Percentiles rank a stretch among this genome's conserved stretches.
Evolutionary conservation across 1,140 invertebrate species (phyloP).

Genomic region (Plutomurus gul): DNA sequence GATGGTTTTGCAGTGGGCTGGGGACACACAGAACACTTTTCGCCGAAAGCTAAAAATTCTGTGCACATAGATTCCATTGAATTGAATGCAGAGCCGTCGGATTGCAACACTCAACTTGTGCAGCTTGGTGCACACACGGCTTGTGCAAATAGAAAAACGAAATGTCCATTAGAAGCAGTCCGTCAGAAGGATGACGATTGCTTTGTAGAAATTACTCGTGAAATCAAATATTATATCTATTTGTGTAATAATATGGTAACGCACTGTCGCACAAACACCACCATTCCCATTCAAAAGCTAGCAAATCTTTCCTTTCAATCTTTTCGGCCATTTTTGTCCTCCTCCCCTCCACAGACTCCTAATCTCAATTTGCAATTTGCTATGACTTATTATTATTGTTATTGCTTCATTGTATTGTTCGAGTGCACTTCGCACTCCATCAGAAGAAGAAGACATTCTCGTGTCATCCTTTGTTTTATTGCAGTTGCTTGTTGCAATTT

Average conservation of each 20-base stretch:
- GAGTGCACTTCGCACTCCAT: not conserved
- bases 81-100: not conserved
- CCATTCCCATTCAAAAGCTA: too few species aligned
- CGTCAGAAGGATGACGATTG: too few species aligned
- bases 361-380: slow-evolving; percentile 12
- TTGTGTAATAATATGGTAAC: too few species aligned
- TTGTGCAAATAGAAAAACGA: too few species aligned
- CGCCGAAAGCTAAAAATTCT: not conserved
- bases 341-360: slow-evolving; percentile 15
- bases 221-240: too few species aligned
- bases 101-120: not conserved
- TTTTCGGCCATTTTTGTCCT: not conserved
- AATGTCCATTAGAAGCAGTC: too few species aligned
- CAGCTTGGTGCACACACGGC: not conserved
- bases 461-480: slow-evolving; percentile 5
- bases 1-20: not conserved
- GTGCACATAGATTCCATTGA: not conserved
- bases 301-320: not conserved
- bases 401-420: not conserved
- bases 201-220: too few species aligned
- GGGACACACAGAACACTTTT: too few species aligned
- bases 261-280: too few species aligned
- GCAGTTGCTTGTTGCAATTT: not conserved
- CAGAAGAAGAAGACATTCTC: not conserved
- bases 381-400: slow-evolving; percentile 21